These are phyloP conservation scores for Noctuana brunneofusca DNA, from an alignment of 2,888 invertebrate species.

Conservation along the genomic window DNA sequence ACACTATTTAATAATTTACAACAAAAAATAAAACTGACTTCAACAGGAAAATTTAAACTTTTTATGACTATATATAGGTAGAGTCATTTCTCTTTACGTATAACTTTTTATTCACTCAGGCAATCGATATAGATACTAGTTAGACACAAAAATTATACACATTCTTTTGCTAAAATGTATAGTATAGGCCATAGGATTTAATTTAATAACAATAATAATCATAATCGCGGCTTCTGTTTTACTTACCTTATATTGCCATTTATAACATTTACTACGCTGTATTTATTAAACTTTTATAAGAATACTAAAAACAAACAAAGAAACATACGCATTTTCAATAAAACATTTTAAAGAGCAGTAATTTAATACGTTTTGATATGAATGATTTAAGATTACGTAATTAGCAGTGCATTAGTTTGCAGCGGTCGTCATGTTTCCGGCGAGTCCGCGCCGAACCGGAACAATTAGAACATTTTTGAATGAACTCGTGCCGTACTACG, in stretches of 20 bases:
- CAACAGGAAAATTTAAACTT: not conserved
- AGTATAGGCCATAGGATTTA: too few species aligned
- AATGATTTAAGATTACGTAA: constrained; percentile 23
- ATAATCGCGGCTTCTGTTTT: too few species aligned
- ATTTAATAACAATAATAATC: too few species aligned
- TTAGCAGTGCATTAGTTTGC: constrained; percentile 34
- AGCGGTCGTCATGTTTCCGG: constrained; percentile 36
- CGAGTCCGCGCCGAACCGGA: constrained; percentile 25
- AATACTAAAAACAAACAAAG: not conserved
- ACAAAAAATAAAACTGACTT: not conserved
- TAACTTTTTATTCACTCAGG: too few species aligned
- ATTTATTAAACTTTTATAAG: too few species aligned
- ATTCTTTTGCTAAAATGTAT: too few species aligned
- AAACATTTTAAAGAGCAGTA: not conserved
- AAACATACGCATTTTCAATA: not conserved
- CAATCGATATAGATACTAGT: too few species aligned
- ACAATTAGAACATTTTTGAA: constrained; percentile 35
- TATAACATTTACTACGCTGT: too few species aligned
- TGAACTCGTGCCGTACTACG: constrained; percentile 32
- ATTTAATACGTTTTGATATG: constrained; percentile 7
- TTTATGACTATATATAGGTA: not conserved
- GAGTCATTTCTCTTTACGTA: not conserved
- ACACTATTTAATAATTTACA: too few species aligned
- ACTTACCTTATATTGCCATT: too few species aligned
- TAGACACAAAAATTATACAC: too few species aligned